phyloP scores from a whole-genome alignment of 2,888 invertebrate genomes.

The Helleia helle region DNA sequence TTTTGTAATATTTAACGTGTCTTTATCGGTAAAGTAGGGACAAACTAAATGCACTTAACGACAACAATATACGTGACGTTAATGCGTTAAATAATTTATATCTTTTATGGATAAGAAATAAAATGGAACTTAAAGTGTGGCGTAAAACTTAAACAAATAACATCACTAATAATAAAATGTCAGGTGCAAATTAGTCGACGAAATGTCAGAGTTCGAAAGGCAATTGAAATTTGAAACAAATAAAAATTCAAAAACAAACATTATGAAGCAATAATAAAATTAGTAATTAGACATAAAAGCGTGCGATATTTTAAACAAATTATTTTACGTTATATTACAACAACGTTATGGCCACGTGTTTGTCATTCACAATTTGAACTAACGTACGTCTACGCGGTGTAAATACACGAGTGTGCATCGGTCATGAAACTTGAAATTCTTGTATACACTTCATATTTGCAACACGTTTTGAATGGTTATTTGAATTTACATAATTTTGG shows the following conservation, averaged over 20 bases:
- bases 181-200: too few relatives aligned
- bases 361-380: slow-evolving; percentile 51
- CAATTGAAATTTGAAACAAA: too few relatives aligned
- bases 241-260: too few relatives aligned
- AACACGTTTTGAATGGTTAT: slow-evolving; percentile 1
- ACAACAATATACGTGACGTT: not conserved
- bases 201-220: too few relatives aligned
- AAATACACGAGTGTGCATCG: slow-evolving; percentile 19
- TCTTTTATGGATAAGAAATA: not conserved
- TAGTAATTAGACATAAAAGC: too few relatives aligned
- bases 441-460: slow-evolving; percentile 8
- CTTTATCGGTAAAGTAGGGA: not conserved
- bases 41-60: not conserved
- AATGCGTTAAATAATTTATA: slow-evolving; percentile 1
- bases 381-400: slow-evolving; percentile 33
- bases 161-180: not conserved
- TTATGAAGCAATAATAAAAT: too few relatives aligned
- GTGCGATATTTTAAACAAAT: too few relatives aligned
- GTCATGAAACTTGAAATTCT: slow-evolving; percentile 11
- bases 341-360: slow-evolving; percentile 32
- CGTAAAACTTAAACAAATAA: not conserved
- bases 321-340: too few relatives aligned
- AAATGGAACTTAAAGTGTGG: not conserved
- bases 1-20: too few relatives aligned
- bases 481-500: not conserved